These are phyloP conservation scores for Leucoraja ocellata DNA, from an alignment of 2,797 vertebrate genomes.

Conservation along the genomic window DNA sequence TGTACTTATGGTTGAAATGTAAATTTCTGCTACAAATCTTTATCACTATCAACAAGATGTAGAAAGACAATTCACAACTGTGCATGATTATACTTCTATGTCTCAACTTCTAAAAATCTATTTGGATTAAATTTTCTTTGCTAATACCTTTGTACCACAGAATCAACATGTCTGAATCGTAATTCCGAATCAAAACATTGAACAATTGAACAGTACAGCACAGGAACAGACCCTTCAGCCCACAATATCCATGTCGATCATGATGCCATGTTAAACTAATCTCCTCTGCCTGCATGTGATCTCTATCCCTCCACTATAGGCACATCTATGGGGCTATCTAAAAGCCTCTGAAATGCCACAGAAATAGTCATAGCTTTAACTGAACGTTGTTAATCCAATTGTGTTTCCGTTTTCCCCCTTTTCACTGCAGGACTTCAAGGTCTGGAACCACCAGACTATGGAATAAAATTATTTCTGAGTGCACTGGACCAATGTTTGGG, in stretches of 20 bases:
- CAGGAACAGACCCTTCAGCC: too few species aligned
- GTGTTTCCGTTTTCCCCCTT: neutral
- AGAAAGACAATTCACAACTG: neutral
- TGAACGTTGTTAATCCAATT: neutral
- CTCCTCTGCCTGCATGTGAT: too few species aligned
- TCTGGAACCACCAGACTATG: neutral
- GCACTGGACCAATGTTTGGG: neutral
- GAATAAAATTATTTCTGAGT: neutral
- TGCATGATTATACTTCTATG: neutral
- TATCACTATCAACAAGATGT: neutral
- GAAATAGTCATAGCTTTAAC: neutral
- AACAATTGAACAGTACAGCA: too few species aligned
- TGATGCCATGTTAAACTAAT: too few species aligned
- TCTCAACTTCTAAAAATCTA: neutral
- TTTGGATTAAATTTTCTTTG: neutral
- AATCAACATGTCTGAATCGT: conserved; percentile 3
- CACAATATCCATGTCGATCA: too few species aligned
- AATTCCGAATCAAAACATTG: neutral
- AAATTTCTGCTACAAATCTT: neutral
- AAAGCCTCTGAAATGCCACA: too few species aligned
- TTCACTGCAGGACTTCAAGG: neutral
- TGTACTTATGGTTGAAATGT: neutral
- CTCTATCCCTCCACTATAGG: too few species aligned
- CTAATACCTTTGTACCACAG: neutral
- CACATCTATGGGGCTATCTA: too few species aligned